Conservation (phyloP, 2,113 vertebrate species). For the Lamprotornis superbus region DNA sequence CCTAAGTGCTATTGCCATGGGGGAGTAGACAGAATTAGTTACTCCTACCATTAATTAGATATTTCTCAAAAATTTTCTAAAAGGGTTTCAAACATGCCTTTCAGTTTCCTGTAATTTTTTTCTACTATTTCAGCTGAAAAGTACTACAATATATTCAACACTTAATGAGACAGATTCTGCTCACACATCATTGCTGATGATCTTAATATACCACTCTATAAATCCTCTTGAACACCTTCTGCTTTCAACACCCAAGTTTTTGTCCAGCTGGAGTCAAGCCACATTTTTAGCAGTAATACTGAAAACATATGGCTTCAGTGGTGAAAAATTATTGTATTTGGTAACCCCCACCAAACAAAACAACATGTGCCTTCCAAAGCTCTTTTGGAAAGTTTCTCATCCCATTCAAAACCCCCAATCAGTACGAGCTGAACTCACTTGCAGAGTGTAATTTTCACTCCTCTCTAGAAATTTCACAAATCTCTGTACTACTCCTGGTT, state of each 20-base stretch:
- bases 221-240: background rate
- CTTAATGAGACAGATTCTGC: background rate
- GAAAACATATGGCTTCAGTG: background rate
- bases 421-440: conserved; percentile 71
- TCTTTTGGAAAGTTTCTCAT: background rate
- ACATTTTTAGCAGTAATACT: background rate
- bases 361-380: background rate
- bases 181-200: background rate
- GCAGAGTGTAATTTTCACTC: conserved; percentile 88
- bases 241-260: background rate
- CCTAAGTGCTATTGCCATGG: background rate
- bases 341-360: background rate
- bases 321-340: background rate
- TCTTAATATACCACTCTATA: background rate
- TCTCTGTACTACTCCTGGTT: conserved; percentile 86
- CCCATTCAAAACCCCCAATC: background rate
- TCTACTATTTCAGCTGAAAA: background rate
- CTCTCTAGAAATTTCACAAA: conserved; percentile 92
- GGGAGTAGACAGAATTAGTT: background rate
- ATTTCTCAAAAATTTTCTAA: background rate
- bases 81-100: background rate
- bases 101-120: background rate
- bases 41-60: background rate
- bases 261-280: background rate
- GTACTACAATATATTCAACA: background rate